Conservation (phyloP, 2,113 vertebrate genomes). For the Pteronura brasiliensis region DNA sequence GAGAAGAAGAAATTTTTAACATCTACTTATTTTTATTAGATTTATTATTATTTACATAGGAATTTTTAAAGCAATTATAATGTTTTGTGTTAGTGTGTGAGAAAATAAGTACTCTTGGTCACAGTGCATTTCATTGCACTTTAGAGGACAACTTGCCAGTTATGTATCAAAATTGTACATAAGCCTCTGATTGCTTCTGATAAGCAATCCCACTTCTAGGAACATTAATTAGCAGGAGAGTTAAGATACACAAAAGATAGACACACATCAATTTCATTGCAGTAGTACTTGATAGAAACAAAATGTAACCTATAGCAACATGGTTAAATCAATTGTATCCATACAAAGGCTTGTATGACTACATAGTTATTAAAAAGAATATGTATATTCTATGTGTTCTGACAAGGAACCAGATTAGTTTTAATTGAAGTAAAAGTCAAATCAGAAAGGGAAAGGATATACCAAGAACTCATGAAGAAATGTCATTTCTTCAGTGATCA, state of each 20-base stretch:
- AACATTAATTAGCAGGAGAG: background rate
- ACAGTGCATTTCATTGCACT: background rate
- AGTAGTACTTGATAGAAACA: background rate
- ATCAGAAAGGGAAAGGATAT: background rate
- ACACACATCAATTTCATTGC: background rate
- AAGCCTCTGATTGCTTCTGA: background rate
- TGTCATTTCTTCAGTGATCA: background rate
- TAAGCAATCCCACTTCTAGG: background rate
- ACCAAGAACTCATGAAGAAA: background rate
- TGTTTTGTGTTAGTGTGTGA: background rate
- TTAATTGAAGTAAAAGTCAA: constrained; percentile 35
- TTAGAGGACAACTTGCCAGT: background rate
- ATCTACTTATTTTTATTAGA: background rate
- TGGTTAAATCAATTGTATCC: background rate
- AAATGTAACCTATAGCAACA: background rate
- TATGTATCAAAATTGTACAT: background rate
- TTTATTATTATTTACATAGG: background rate
- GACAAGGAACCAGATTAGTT: background rate
- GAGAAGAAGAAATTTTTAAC: background rate
- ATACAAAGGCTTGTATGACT: background rate
- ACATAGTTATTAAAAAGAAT: constrained; percentile 17
- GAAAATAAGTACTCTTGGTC: background rate
- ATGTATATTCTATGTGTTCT: background rate
- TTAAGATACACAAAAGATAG: background rate
- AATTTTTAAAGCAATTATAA: background rate